Base-by-base conservation (phyloP, 2,797 vertebrate species). In the Parauchenoglanis ngamensis region DNA sequence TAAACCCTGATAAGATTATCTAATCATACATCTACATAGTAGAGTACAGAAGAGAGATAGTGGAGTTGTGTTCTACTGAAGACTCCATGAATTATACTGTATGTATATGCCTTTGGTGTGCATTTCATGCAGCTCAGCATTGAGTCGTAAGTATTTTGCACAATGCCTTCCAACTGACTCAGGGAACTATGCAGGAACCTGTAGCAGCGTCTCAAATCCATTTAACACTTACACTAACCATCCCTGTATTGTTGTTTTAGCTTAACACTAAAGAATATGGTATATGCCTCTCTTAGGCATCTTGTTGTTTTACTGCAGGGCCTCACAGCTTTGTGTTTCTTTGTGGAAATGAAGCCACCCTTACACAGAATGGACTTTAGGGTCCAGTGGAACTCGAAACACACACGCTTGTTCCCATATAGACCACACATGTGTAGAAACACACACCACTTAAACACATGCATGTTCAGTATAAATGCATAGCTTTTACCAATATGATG, bases 211-310 rank as follows among this genome's bases (percentile, higher is more conserved):
- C 86, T 85, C 76, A n/a, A 19, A 23, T 87, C 56, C 77, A 76
- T 86, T 88, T 65, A 88, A 84, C 87, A 80, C 87, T 86, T 80
- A 84, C 75, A 84, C 84, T 86, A 86, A 86, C 86, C 86, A 80
- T 84, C 85, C 44, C 31, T 19, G 25, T 61, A 75, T 67, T 86
- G 89, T 86, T 89, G 56, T 67, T 88, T 75, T 86, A 89, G 67
- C 86, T 89, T 68, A 88, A 87, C 54, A 77, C 76, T 88, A 77
- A 90, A 56, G 70, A 85, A 87, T 77, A 88, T 59, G 61, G 44
- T 52, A 57, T 72, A 72, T 76, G 80, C 81, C 40, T 59, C 49
- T 80, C 63, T 57, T 61, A 67, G 85, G 63, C 89, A 89, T 65
- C 84, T 79, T 88, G 86, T 87, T 88, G 86, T 86, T 88, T 89